Evolutionary conservation across 2,888 invertebrate species (phyloP).

Genomic region (Hetaerina titia): DNA sequence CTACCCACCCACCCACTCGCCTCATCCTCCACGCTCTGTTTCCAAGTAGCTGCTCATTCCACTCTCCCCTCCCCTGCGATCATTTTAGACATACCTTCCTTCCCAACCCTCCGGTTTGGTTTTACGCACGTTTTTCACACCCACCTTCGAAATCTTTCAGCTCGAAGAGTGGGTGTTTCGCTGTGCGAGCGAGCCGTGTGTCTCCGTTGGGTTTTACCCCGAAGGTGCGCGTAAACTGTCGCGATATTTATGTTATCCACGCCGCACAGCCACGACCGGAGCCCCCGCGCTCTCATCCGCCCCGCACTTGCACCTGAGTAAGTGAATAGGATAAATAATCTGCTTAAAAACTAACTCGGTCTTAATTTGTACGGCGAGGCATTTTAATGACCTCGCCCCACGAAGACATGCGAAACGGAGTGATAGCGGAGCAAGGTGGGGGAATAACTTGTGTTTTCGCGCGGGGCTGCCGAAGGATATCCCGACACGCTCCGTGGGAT

Average conservation of each 20-base stretch:
- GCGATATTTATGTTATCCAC: background rate
- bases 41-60: background rate
- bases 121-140: too few species aligned
- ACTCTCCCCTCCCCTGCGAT: background rate
- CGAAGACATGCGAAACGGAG: background rate
- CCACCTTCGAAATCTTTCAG: too few species aligned
- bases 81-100: too few species aligned
- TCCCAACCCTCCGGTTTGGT: too few species aligned
- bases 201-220: background rate
- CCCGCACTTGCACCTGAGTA: background rate
- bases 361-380: background rate
- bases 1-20: background rate
- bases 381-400: background rate
- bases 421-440: background rate
- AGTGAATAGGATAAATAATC: background rate
- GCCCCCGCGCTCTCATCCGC: background rate
- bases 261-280: background rate
- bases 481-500: too few species aligned
- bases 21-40: constrained; percentile 6
- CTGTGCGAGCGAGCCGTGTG: background rate
- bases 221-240: background rate
- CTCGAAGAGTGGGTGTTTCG: background rate
- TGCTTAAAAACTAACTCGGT: background rate
- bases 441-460: background rate
- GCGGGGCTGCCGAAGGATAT: too few species aligned